Base-by-base conservation (phyloP, 1,140 invertebrate genomes). In the Dinoponera quadriceps region DNA sequence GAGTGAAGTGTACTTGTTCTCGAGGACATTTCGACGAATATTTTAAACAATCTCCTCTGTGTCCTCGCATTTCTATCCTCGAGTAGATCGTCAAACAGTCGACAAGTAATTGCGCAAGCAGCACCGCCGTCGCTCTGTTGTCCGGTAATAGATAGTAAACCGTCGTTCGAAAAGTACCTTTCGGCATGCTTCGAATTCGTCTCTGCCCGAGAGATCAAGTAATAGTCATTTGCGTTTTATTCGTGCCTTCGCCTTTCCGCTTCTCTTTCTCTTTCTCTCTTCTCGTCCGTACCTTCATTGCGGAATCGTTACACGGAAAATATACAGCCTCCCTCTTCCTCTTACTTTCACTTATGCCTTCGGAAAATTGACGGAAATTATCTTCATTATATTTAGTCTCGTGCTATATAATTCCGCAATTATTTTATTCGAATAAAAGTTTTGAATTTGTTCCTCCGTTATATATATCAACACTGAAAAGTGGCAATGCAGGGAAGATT, bases 171-270 rank as follows among this genome's bases (percentile, higher is more conserved):
- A 83, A 86, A 86, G 72, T 78, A 69, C 68, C 72, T 27, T 83
- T 73, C 48, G 29, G 44, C 38, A 68, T 84, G 65, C 80, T 86
- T 87, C 85, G 85, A 75, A 75, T 85, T 86, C 77, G 51, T 72
- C 83, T 72, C 83, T 66, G 20, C 73, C 55, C 66, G 66, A 77
- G 83, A 84, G 54, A 87, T 86, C 81, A 75, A 83, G 68, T 86
- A 87, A 86, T 86, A 86, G 68, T 60, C 85, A 84, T 87, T 87
- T 87, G 68, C 81, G 86, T 87, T 87, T 86, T 87, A 87, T 83
- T 83, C 85, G 72, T 22, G 44, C 72, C 25, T 60, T 48, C 22
- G 57, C 63, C 63, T 75, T 73, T n/a, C 48, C 16, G 16, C 29
- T 55, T 18, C 27, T 66, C 33, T 69, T 27, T 44, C 13, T 33